Conservation (phyloP, 2,113 vertebrate species). For the Anguilla rostrata region DNA sequence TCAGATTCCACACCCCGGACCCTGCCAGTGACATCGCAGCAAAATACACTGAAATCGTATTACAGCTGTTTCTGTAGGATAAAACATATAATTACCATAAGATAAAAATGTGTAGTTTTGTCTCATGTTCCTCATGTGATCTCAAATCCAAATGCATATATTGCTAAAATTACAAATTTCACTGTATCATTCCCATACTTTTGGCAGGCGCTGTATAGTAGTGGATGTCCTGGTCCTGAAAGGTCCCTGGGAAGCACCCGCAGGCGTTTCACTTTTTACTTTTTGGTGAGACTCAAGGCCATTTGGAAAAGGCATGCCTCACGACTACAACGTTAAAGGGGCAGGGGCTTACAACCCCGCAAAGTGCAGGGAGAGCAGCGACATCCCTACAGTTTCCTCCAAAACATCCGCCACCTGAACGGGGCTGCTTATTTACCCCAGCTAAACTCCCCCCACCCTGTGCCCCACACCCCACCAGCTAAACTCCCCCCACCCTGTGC, state of each 20-base stretch:
- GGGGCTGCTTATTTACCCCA: constrained; percentile 67
- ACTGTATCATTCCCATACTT: no score
- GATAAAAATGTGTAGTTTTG: no score
- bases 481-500: no score
- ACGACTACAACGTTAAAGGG: neutral
- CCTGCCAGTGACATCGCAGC: no score
- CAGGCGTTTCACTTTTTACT: neutral
- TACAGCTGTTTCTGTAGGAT: no score
- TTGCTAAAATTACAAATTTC: no score
- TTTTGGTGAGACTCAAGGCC: neutral
- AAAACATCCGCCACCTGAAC: constrained; percentile 81
- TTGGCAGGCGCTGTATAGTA: neutral
- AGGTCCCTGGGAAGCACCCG: neutral
- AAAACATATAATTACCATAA: no score
- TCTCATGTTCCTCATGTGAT: constrained; percentile 50
- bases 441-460: constrained; percentile 9
- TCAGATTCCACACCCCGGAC: no score
- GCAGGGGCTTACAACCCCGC: constrained; percentile 14
- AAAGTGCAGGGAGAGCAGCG: constrained; percentile 54
- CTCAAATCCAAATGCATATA: constrained; percentile 10
- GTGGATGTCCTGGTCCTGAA: neutral
- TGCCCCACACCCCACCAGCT: no score
- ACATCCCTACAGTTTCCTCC: constrained; percentile 72
- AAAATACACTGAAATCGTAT: no score
- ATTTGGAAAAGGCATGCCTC: neutral